Base-by-base conservation (phyloP, 2,113 vertebrate genomes). In the Nycticebus coucang region DNA sequence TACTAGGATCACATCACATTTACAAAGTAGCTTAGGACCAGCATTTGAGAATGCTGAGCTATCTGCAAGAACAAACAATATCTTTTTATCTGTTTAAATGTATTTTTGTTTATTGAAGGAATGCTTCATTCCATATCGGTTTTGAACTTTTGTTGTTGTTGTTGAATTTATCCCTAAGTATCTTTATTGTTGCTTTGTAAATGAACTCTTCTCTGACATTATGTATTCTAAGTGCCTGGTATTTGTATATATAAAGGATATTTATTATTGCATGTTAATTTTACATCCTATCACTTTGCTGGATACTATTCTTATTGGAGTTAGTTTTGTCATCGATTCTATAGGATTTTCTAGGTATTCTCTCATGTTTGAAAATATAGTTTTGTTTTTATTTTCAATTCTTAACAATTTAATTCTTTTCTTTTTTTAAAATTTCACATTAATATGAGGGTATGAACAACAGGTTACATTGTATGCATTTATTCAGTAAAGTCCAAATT, bases 231-330 rank as follows among this genome's bases (percentile, higher is more conserved):
- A 35, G 33, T 60, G 59, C 2, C 24, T 1, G 10, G 53, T 19
- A 12, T 21, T 37, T 12, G 24, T 4, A 21, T 14, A 0, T 0
- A 0, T 3, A 13, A 26, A 53, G 1, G 9, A 4, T 14, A 11
- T 7, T 26, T 14, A 18, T 18, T 8, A 18, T 26, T 18, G 21
- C 57, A 12, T 22, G 7, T 24, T 22, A 22, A 19, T 45, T 30
- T 17, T 83, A 7, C 19, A 45, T 12, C 35, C 26, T 1, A 4
- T 35, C 7, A 8, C 26, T 5, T 21, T 19, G 50, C n/a, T 6
- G 4, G 45, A 45, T 22, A 41, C 26, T 22, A 8, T 30, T 28
- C n/a, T 41, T 30, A 28, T 62, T 45, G 4, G 26, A 37, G 15
- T 26, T 12, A 7, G 1, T 11, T 26, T 17, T 64, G 11, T 26